phyloP scores from a whole-genome alignment of 2,113 vertebrate genomes.

The Calyptommatus sinebrachiatus region DNA sequence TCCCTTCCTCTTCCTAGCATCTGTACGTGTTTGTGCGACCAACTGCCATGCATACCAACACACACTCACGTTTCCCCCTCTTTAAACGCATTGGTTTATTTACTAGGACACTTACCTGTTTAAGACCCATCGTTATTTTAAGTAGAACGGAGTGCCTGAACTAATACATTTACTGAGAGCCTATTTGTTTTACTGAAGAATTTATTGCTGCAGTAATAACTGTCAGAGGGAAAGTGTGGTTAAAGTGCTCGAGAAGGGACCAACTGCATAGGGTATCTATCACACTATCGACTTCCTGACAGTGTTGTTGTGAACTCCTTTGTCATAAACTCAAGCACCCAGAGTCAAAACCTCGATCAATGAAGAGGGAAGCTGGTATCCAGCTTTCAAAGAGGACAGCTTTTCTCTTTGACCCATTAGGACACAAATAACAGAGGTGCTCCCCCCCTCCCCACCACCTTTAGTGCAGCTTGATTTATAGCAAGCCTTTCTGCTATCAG shows the following conservation, averaged over 20 bases:
- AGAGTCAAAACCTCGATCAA: slow-evolving; percentile 75
- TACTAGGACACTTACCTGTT: slow-evolving; percentile 73
- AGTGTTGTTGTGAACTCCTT: slow-evolving; percentile 82
- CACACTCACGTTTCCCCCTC: slow-evolving; percentile 48
- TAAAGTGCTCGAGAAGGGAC: slow-evolving; percentile 83
- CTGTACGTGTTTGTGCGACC: not conserved
- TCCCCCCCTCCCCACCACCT: no score
- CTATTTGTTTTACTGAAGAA: slow-evolving; percentile 85
- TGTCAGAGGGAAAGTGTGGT: slow-evolving; percentile 83
- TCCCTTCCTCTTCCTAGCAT: no score
- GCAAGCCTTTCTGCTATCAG: slow-evolving; percentile 46
- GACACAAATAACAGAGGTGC: slow-evolving; percentile 69
- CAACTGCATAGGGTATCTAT: slow-evolving; percentile 81
- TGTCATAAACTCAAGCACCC: slow-evolving; percentile 84
- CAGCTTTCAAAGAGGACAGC: slow-evolving; percentile 77
- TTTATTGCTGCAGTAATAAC: slow-evolving; percentile 93
- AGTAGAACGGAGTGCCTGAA: slow-evolving; percentile 82
- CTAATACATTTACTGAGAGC: slow-evolving; percentile 82
- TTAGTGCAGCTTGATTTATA: slow-evolving; percentile 51
- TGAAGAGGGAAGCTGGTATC: slow-evolving; percentile 78
- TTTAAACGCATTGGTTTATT: slow-evolving; percentile 74
- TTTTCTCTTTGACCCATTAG: slow-evolving; percentile 78
- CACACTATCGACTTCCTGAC: slow-evolving; percentile 86
- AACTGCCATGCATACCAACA: no score
- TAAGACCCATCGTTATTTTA: slow-evolving; percentile 85